Evolutionary conservation across 2,888 invertebrate species (phyloP), one percentile per base, ranked within the genome.

Genomic region (Calliphora vomitoria): DNA sequence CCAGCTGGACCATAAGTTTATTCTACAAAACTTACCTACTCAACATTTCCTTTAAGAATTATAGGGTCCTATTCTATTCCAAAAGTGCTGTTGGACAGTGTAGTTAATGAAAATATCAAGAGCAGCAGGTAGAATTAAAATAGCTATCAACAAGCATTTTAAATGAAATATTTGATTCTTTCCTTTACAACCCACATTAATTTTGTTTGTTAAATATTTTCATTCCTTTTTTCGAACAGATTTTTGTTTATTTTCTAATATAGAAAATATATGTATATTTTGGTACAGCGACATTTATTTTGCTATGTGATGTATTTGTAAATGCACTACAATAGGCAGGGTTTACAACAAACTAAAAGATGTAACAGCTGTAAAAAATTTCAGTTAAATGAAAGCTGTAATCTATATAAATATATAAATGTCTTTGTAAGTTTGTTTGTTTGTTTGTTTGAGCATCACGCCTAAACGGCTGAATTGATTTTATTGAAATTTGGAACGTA

Each of bases 91-190:
- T n/a, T n/a, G n/a, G n/a, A n/a, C n/a, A n/a, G n/a, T n/a, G n/a
- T n/a, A n/a, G n/a, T n/a, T 25, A 25, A 25, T 25, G n/a, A 64
- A 64, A 66, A 41, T 20, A 18, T 18, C 41, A 38, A 64, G 0
- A 4, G 18, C 41, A 66, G 38, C 38, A 18, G 4, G 5, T 38
- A 18, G 11, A 69, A 53, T 47, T 50, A 8, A 53, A 69, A 18
- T 4, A 35, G n/a, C 35, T 31, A 50, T 69, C 69, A 69, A 53
- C 31, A 50, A 69, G 69, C 31, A 69, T 50, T 50, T 50, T 8
- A 69, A 25, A 47, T 25, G 31, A 53, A 55, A 20, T 55, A 20
- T 20, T 55, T 20, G 8, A 4, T 4, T 50, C 13, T 47, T 20
- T 55, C 0, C n/a, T 6, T 31, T 50, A 8, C n/a, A 31, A 15